Percentiles rank a stretch among this genome's conserved stretches.
phyloP scores from a whole-genome alignment of 2,797 vertebrate species.

The Thalassophryne amazonica region DNA sequence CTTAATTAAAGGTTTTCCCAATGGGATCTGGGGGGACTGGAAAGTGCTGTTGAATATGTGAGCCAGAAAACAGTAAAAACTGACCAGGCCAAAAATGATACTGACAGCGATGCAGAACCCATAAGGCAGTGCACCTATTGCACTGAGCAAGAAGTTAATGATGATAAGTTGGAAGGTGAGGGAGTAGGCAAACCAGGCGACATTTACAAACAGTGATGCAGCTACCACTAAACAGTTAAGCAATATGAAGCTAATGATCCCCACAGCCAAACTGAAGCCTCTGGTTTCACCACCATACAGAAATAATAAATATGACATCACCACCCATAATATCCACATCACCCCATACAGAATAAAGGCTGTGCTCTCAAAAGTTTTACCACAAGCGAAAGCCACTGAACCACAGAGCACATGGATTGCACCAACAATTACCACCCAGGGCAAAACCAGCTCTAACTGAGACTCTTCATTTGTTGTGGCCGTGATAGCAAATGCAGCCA shows the following conservation, averaged over 20 bases:
- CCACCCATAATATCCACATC: conserved; percentile 88
- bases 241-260: conserved; percentile 83
- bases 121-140: conserved; percentile 68
- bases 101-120: conserved; percentile 84
- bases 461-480: conserved; percentile 62
- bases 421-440: conserved; percentile 84
- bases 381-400: conserved; percentile 82
- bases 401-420: conserved; percentile 80
- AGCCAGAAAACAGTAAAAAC: conserved; percentile 88
- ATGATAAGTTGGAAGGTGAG: conserved; percentile 83
- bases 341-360: conserved; percentile 84
- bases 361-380: conserved; percentile 89
- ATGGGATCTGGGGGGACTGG: conserved; percentile 79
- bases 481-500: conserved; percentile 84
- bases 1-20: conserved; percentile 79
- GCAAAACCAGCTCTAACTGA: conserved; percentile 75
- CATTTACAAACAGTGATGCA: conserved; percentile 79
- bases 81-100: conserved; percentile 84
- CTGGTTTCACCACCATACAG: conserved; percentile 67
- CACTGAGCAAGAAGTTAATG: conserved; percentile 86
- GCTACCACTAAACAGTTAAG: conserved; percentile 82
- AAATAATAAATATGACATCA: conserved; percentile 83
- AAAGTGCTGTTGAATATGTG: conserved; percentile 80
- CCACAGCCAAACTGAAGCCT: conserved; percentile 78
- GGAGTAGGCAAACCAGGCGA: conserved; percentile 82